Conservation (phyloP, 2,797 vertebrate species). For the Myotis pilosus region DNA sequence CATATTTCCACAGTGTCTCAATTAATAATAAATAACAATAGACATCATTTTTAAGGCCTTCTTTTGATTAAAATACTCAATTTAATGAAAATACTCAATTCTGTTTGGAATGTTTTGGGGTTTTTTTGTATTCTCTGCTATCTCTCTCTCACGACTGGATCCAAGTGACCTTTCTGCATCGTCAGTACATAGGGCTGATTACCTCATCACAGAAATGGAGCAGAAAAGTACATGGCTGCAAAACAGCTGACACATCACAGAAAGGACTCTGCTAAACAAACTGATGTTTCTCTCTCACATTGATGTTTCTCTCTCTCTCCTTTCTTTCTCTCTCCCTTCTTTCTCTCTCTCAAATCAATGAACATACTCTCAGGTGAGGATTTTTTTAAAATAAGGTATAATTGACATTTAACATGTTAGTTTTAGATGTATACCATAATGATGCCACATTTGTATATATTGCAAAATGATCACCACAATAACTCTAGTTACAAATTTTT, state of each 20-base stretch:
- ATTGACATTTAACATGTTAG: not conserved
- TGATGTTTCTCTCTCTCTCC: not conserved
- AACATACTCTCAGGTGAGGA: not conserved
- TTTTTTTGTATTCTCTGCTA: not conserved
- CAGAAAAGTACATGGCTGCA: not conserved
- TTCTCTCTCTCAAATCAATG: not conserved
- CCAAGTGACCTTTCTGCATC: constrained; percentile 5
- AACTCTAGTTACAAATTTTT: not conserved
- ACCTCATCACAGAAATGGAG: not conserved
- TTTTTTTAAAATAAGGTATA: not conserved
- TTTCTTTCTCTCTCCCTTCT: not conserved
- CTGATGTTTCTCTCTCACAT: not conserved
- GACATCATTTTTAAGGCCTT: not conserved
- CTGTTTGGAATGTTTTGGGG: too few relatives aligned
- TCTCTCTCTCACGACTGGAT: not conserved
- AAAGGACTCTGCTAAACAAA: not conserved
- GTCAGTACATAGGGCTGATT: not conserved
- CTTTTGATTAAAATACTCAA: not conserved
- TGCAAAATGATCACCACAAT: not conserved
- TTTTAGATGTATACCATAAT: not conserved
- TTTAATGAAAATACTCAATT: not conserved
- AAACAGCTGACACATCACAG: not conserved
- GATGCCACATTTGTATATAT: not conserved
- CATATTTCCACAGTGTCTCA: not conserved
- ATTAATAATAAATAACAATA: constrained; percentile 22